phyloP scores from a whole-genome alignment of 2,113 vertebrate genomes.

The Phainopepla nitens region DNA sequence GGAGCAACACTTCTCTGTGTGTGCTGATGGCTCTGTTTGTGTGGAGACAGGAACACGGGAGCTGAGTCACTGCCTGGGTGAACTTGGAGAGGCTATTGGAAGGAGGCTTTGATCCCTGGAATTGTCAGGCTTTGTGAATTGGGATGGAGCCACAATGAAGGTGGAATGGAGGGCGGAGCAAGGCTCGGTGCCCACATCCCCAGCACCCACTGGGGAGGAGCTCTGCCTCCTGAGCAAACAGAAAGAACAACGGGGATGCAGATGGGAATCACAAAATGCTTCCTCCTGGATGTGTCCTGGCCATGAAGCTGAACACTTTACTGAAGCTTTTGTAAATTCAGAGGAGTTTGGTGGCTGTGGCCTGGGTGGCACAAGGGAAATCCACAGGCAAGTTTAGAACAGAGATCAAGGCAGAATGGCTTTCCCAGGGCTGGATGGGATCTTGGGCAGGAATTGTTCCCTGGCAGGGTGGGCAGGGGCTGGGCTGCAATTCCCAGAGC shows the following conservation, averaged over 20 bases:
- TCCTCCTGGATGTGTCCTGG: not conserved
- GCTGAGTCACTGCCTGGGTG: not conserved
- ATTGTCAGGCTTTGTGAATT: accelerated
- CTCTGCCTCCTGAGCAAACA: not conserved
- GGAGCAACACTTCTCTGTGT: not conserved
- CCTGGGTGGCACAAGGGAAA: not conserved
- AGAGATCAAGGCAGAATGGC: not conserved
- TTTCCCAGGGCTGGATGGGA: not conserved
- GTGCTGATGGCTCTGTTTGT: not conserved
- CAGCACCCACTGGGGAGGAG: not conserved
- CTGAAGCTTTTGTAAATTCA: not conserved
- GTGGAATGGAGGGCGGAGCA: not conserved
- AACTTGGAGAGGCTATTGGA: not conserved
- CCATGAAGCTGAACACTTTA: not conserved
- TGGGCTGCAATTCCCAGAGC: not conserved
- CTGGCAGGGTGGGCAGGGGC: not conserved
- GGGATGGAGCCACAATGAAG: not conserved
- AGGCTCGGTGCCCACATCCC: not conserved
- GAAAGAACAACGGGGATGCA: accelerated
- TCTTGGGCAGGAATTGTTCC: not conserved
- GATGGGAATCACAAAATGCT: accelerated
- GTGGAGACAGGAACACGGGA: accelerated
- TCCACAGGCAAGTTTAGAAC: not conserved
- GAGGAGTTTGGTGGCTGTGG: accelerated
- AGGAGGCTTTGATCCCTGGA: not conserved